Percentiles rank a stretch among this genome's conserved stretches.
Evolutionary conservation across 2,797 vertebrate genomes (phyloP).

Genomic region (Cuniculus paca): DNA sequence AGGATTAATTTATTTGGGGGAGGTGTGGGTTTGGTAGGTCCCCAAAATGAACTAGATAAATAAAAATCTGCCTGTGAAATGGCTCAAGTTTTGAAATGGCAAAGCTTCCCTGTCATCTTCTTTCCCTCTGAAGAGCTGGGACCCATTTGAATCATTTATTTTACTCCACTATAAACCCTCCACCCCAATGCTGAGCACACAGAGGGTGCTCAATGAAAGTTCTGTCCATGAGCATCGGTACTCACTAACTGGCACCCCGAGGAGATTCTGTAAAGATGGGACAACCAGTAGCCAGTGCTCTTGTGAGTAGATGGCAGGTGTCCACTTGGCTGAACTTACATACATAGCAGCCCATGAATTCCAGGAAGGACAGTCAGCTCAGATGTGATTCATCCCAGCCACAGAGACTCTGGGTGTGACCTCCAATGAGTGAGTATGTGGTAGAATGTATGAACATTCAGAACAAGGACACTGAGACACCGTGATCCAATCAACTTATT

Average conservation of each 20-base stretch:
- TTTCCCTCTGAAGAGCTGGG: background rate
- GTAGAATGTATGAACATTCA: slow-evolving; percentile 84
- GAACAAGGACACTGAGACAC: slow-evolving; percentile 81
- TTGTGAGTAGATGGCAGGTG: slow-evolving; percentile 44
- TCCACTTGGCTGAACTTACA: slow-evolving; percentile 28
- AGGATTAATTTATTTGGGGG: slow-evolving; percentile 39
- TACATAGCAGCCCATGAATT: background rate
- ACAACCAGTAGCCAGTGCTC: background rate
- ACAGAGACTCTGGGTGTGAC: slow-evolving; percentile 63
- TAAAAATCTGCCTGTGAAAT: slow-evolving; percentile 46
- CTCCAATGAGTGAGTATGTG: slow-evolving; percentile 58
- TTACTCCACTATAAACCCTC: background rate
- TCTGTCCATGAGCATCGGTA: background rate
- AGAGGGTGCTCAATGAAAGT: background rate
- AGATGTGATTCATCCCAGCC: slow-evolving; percentile 74
- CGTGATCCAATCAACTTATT: slow-evolving; percentile 83
- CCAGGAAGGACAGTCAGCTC: slow-evolving; percentile 55
- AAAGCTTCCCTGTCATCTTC: background rate
- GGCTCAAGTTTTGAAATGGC: background rate
- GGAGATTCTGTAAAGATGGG: background rate
- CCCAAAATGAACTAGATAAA: slow-evolving; percentile 48
- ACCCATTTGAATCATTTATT: background rate
- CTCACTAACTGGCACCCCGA: background rate
- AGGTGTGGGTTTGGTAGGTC: background rate
- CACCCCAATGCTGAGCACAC: background rate